Evolutionary conservation across 2,888 invertebrate genomes (phyloP).

Genomic region (Bibio marci): DNA sequence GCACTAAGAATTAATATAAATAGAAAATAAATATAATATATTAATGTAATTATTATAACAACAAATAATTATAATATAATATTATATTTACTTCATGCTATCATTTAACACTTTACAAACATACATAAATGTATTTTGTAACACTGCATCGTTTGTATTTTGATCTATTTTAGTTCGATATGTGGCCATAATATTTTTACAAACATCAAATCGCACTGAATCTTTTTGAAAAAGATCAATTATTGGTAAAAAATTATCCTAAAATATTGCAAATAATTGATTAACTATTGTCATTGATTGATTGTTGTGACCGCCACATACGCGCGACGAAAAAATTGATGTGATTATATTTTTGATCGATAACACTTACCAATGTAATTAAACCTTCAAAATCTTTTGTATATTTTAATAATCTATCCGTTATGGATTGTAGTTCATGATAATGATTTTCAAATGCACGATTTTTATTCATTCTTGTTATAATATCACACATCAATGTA

Average conservation of each 20-base stretch:
- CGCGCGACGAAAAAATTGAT: no score
- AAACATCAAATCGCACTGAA: slow-evolving; percentile 62
- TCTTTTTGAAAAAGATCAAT: slow-evolving; percentile 82
- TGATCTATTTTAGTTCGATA: slow-evolving; percentile 35
- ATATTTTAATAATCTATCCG: slow-evolving; percentile 57
- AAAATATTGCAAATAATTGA: slow-evolving; percentile 15
- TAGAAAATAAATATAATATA: slow-evolving; percentile 5
- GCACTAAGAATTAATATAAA: slow-evolving; percentile 39
- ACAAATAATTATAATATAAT: neutral
- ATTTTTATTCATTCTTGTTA: slow-evolving; percentile 63
- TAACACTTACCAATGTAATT: slow-evolving; percentile 58
- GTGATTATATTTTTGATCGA: no score
- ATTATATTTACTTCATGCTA: slow-evolving; percentile 60
- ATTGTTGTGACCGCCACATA: no score
- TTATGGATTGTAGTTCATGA: slow-evolving; percentile 54
- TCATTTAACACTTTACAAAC: slow-evolving; percentile 83
- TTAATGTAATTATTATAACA: neutral
- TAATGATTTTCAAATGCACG: slow-evolving; percentile 65
- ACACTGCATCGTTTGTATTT: slow-evolving; percentile 55
- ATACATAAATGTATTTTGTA: slow-evolving; percentile 76
- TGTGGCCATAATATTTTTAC: slow-evolving; percentile 61
- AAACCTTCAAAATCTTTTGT: slow-evolving; percentile 64
- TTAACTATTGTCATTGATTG: no score
- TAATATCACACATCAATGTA: slow-evolving; percentile 67
- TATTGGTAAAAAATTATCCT: slow-evolving; percentile 82